Evolutionary conservation across 2,888 invertebrate genomes (phyloP), one percentile per base, ranked within the genome.

Genomic region (Lasioglossum lativentre): DNA sequence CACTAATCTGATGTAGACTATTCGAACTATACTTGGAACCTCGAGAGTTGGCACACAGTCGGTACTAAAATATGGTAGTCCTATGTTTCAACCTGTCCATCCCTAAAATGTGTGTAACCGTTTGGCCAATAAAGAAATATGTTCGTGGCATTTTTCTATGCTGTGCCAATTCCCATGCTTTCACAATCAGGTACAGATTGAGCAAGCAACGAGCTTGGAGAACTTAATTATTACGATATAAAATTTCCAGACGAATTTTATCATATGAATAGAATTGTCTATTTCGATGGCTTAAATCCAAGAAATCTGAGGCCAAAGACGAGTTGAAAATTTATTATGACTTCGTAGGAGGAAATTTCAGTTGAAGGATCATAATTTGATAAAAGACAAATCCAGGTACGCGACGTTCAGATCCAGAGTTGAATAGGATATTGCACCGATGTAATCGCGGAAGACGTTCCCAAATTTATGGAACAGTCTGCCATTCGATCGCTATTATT

Each of bases 401-500:
- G 27, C 27, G 30, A 30, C 16, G 30, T 27, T 14, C 27, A 63
- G 16, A 63, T 63, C 16, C 63, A 16, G 2, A 27, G 30, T 14
- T 16, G n/a, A 40, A 30, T 5, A 10, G 12, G 23, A 71, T 68
- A 42, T 59, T 16, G 14, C n/a, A 3, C 27, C 23, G 30, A 16
- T 4, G 14, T 66, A 78, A 81, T 42, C 73, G 75, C 56, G 42
- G 42, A 71, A 77, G 79, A 75, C 38, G 78, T 85, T 78, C 63
- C 52, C 73, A 56, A 40, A 79, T 83, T 82, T 74, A 76, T 59
- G 73, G 68, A 47, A 68, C 71, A 56, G 47, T 16, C 47, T 34
- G 68, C n/a, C 70, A 75, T 75, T 78, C 68, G 52, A 82, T 79
- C 34, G 70, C 59, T 74, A 76, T 66, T 84, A 75, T 70, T 83